These are phyloP conservation scores for Helicolenus hilgendorfi DNA, from an alignment of 2,797 vertebrate species.

Conservation along the genomic window DNA sequence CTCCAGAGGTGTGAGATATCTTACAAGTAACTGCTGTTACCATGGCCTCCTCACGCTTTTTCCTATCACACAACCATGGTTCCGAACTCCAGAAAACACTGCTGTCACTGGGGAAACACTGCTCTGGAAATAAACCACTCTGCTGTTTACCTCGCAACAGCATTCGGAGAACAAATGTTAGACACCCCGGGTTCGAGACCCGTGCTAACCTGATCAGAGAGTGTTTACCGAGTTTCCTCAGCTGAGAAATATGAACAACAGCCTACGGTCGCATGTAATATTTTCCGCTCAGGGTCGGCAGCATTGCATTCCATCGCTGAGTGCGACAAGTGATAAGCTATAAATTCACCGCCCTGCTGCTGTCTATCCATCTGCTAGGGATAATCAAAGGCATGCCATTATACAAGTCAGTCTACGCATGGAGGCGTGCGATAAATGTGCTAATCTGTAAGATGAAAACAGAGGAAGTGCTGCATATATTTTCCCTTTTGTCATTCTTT, in stretches of 20 bases:
- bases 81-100: conserved; percentile 40
- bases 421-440: conserved; percentile 33
- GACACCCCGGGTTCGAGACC: conserved; percentile 46
- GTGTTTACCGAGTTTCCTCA: conserved; percentile 75
- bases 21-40: conserved; percentile 46
- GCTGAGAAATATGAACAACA: conserved; percentile 77
- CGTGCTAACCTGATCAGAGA: conserved; percentile 67
- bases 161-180: conserved; percentile 49
- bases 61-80: conserved; percentile 35
- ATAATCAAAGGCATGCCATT: conserved; percentile 73
- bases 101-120: conserved; percentile 69
- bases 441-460: conserved; percentile 21
- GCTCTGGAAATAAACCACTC: conserved; percentile 59
- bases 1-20: conserved; percentile 74
- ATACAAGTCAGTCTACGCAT: conserved; percentile 34
- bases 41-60: conserved; percentile 4
- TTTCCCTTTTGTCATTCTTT: not conserved
- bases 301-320: conserved; percentile 70
- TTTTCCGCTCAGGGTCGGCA: conserved; percentile 81
- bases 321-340: conserved; percentile 86
- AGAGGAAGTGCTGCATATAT: conserved; percentile 4
- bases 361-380: conserved; percentile 68
- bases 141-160: conserved; percentile 64
- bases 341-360: conserved; percentile 83
- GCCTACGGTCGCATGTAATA: conserved; percentile 72